Conservation (phyloP, 2,113 vertebrate genomes). For the Pardalotus punctatus region DNA sequence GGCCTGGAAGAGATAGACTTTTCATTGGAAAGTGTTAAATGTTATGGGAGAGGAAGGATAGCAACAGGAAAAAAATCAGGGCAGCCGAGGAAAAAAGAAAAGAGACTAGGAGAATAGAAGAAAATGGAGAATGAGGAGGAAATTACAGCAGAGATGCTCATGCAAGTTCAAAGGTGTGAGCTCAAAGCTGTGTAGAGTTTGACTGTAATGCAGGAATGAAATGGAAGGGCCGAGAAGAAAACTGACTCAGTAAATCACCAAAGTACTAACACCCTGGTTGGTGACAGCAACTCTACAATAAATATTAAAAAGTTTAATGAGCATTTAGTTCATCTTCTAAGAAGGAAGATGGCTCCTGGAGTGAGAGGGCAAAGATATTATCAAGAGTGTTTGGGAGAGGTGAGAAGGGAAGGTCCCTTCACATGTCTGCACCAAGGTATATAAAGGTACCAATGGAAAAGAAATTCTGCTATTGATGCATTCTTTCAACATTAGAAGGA, state of each 20-base stretch:
- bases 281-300: not conserved
- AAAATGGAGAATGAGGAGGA: not conserved
- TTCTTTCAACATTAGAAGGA: not conserved
- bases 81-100: not conserved
- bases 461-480: not conserved
- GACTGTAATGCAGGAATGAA: not conserved
- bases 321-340: not conserved
- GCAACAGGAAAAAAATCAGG: not conserved
- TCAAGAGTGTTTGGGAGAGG: not conserved
- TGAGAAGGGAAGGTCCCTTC: not conserved
- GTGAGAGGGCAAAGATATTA: not conserved
- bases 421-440: not conserved
- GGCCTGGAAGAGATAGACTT: not conserved
- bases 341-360: not conserved
- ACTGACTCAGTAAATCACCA: not conserved
- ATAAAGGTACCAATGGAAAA: not conserved
- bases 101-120: not conserved
- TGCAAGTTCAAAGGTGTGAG: not conserved
- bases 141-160: not conserved
- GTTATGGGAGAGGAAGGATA: not conserved
- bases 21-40: not conserved
- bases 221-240: not conserved
- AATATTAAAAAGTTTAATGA: not conserved
- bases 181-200: not conserved
- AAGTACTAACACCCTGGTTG: not conserved